These are phyloP conservation scores for Cisticola juncidis DNA, from an alignment of 2,113 vertebrate genomes.

Conservation along the genomic window DNA sequence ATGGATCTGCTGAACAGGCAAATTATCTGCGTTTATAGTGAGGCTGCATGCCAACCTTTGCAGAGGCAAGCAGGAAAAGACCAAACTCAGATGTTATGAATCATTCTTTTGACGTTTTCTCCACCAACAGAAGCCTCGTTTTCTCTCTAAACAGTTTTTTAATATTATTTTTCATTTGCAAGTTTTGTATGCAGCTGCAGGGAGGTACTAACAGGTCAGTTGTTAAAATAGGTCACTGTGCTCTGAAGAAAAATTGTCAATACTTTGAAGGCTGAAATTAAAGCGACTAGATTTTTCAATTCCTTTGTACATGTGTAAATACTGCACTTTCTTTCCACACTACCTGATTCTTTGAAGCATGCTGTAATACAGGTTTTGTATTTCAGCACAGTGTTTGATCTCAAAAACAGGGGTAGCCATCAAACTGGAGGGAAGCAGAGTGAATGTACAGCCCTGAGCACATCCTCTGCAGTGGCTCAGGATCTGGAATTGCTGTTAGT, in stretches of 20 bases:
- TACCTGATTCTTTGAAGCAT: slow-evolving; percentile 30
- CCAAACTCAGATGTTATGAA: neutral
- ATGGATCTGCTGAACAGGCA: neutral
- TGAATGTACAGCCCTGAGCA: neutral
- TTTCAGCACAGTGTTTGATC: slow-evolving; percentile 19
- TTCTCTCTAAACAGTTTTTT: neutral
- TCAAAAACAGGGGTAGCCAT: neutral
- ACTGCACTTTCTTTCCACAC: neutral
- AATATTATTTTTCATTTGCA: neutral
- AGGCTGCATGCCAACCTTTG: neutral
- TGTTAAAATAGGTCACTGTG: neutral
- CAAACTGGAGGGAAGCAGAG: neutral
- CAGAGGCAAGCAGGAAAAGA: neutral
- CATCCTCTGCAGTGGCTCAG: neutral
- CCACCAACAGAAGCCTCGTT: neutral
- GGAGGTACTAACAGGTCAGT: neutral
- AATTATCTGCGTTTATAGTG: neutral
- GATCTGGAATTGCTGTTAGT: neutral
- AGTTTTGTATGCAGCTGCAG: neutral
- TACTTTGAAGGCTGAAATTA: slow-evolving; percentile 46
- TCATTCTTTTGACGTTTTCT: neutral
- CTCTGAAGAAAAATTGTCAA: neutral
- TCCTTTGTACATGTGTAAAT: neutral
- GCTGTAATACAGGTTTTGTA: neutral
- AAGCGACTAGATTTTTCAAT: neutral